Base-by-base conservation (phyloP, 2,888 invertebrate genomes). In the Scaptomyza tumidula region DNA sequence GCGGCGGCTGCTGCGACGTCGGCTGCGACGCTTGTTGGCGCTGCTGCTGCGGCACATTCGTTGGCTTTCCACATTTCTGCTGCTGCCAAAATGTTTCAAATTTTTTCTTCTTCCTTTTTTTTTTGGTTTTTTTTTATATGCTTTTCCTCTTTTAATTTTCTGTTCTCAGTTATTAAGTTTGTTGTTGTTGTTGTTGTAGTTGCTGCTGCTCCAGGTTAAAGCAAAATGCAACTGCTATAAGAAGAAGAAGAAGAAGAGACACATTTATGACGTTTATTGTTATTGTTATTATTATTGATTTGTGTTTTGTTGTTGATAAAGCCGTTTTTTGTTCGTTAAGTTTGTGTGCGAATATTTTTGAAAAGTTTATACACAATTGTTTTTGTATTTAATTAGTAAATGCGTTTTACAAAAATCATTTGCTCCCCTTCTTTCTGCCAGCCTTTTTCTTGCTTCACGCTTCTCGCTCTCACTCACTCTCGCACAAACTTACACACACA, bases 201-300 rank as follows among this genome's bases (percentile, higher is more conserved):
- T 56, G 41, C 52, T 57, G 4, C 52, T 62, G 62, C 43, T 56
- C 43, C 29, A 16, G 6, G 31, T 54, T 39, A 24, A 43, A 43
- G 39, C 53, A 57, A 48, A 60, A 39, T 37, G 60, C 63, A 16
- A 64, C 53, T 63, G 58, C 59, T 45, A 43, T 35, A 66, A 56
- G 55, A 63, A 52, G 44, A 60, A 48, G 48, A 50, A 45, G n/a
- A n/a, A n/a, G n/a, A n/a, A n/a, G n/a, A n/a, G 52, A 61, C n/a
- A 27, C 56, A 62, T 48, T 55, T 35, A 44, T 31, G 52, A 48
- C 56, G 63, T 63, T 73, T 33, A 43, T 77, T 80, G 70, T 79
- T 81, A 63, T 84, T 81, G 54, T 79, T 79, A 69, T 81, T 75
- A 62, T 80, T 82, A 86, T 82, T 80, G 84, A 84, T 86, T 84